Percentiles rank a stretch among this genome's conserved stretches.
Evolutionary conservation across 2,797 vertebrate species (phyloP).

Genomic region (Octomys mimax): DNA sequence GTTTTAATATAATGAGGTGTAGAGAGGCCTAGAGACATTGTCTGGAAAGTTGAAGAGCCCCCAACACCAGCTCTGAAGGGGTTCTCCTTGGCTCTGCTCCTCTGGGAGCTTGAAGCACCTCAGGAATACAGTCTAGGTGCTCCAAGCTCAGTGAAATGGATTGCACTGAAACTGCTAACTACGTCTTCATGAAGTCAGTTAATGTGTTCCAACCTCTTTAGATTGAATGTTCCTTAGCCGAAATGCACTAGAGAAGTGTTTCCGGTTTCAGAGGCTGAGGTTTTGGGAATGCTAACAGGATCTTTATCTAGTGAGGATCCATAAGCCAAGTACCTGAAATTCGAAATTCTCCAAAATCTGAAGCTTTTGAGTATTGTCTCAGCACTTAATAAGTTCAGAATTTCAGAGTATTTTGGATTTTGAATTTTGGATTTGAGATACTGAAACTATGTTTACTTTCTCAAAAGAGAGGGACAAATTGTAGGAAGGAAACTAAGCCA

Average conservation of each 20-base stretch:
- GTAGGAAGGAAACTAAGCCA: neutral
- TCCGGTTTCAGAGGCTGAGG: neutral
- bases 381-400: neutral
- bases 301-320: neutral
- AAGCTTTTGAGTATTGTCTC: neutral
- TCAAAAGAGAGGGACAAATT: neutral
- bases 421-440: neutral
- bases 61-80: neutral
- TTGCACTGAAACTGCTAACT: neutral
- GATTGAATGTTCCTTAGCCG: neutral
- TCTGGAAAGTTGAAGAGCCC: neutral
- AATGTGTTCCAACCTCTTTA: neutral
- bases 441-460: neutral
- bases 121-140: neutral
- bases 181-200: neutral
- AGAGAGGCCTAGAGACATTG: neutral
- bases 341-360: neutral
- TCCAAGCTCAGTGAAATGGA: neutral
- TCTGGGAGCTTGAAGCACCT: neutral
- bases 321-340: neutral
- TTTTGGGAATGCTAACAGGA: neutral
- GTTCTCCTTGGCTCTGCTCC: fast-evolving
- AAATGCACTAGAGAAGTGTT: neutral
- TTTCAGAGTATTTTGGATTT: neutral
- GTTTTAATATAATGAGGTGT: neutral